phyloP scores from a whole-genome alignment of 2,888 invertebrate species.

The Willowsia nigromaculata region DNA sequence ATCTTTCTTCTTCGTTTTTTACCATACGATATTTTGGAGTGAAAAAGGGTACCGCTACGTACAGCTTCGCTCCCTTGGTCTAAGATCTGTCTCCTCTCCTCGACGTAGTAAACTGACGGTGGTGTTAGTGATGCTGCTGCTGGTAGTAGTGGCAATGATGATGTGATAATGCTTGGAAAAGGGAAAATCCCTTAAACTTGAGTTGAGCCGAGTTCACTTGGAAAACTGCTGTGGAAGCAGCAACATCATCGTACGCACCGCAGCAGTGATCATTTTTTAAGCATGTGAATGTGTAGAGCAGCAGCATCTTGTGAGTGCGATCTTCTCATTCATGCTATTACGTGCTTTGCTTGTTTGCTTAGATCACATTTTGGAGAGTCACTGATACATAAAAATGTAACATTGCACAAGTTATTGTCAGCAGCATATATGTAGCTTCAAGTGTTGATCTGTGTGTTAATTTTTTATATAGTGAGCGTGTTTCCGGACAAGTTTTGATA shows the following conservation, averaged over 20 bases:
- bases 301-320: background rate
- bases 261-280: slow-evolving; percentile 15
- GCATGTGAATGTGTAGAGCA: background rate
- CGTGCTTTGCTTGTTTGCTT: slow-evolving; percentile 14
- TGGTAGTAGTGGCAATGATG: slow-evolving; percentile 24
- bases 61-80: slow-evolving; percentile 39
- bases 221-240: slow-evolving; percentile 67
- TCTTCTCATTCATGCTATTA: background rate
- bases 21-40: slow-evolving; percentile 61
- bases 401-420: background rate
- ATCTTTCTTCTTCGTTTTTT: slow-evolving; percentile 48
- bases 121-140: background rate
- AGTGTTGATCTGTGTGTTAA: background rate
- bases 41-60: slow-evolving; percentile 67
- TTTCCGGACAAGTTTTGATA: background rate
- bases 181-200: slow-evolving; percentile 56
- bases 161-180: slow-evolving; percentile 56
- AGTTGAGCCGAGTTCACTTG: slow-evolving; percentile 62
- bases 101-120: background rate
- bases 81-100: background rate
- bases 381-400: background rate
- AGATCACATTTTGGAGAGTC: background rate
- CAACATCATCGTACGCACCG: slow-evolving; percentile 50
- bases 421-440: background rate
- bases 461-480: background rate